Evolutionary conservation across 2,888 invertebrate species (phyloP), one percentile per base, ranked within the genome.

Genomic region (Drosophila histrio): DNA sequence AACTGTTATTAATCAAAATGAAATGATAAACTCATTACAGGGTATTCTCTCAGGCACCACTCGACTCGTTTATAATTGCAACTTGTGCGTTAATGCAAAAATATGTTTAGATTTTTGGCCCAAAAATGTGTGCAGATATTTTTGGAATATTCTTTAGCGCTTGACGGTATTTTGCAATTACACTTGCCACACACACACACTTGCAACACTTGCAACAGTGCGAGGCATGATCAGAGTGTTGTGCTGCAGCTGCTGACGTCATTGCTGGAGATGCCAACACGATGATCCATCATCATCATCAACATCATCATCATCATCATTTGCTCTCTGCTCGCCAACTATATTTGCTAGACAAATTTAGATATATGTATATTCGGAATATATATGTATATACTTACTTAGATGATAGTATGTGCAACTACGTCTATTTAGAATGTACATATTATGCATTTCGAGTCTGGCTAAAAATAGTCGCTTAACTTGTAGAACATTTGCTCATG

Each of bases 181-280:
- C 52, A 49, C 24, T 53, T 39, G 60, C 52, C 5, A 17, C 43
- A 41, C 41, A 22, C 34, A 30, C 8, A 46, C 30, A 44, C 11
- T 19, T n/a, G 19, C 28, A 24, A 44, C 17, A 17, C 9, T 19
- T 38, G 19, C 38, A 17, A n/a, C 6, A 28, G 30, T 46, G 15
- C 24, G 17, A 36, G 15, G 22, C 43, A 11, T 43, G 24, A n/a
- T n/a, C 26, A 26, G 2, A 43, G 44, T 15, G 44, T 43, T 34
- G 43, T 17, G 47, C 22, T 60, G 73, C 73, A 74, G 73, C 74
- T 73, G 74, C 64, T 73, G 64, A 73, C 64, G 74, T 73, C 65
- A 73, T 73, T 58, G 56, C 74, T 73, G 74, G 73, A 73, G 54
- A 74, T 73, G 74, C 73, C 73, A 69, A 34, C 54, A 39, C 53